phyloP scores from a whole-genome alignment of 2,113 vertebrate genomes.

The Fregetta grallaria region DNA sequence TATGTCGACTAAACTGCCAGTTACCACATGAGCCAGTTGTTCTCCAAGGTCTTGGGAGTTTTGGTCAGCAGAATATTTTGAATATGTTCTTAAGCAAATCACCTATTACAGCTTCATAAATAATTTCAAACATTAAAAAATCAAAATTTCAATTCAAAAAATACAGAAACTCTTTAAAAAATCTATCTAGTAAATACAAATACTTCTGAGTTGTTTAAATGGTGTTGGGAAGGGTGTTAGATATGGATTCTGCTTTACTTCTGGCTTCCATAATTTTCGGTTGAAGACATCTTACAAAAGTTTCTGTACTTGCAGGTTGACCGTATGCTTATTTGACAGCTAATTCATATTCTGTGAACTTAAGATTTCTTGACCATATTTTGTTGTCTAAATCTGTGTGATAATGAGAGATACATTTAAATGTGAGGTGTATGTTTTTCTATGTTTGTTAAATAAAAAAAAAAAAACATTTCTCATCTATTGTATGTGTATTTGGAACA shows the following conservation, averaged over 20 bases:
- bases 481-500: slow-evolving; percentile 7
- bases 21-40: neutral
- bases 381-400: neutral
- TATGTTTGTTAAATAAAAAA: slow-evolving; percentile 40
- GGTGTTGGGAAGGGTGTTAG: neutral
- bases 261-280: neutral
- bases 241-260: neutral
- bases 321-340: neutral
- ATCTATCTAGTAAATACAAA: neutral
- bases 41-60: neutral
- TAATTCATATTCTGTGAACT: neutral
- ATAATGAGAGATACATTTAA: neutral
- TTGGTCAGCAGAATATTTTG: neutral
- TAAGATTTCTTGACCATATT: neutral
- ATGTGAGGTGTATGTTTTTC: neutral
- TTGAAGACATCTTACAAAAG: neutral
- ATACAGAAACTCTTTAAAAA: neutral
- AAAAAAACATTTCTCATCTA: neutral
- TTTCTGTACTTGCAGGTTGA: neutral
- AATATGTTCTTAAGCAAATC: neutral
- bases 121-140: neutral
- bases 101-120: neutral
- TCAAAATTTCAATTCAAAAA: neutral
- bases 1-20: neutral
- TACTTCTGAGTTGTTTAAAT: neutral